These are phyloP conservation scores for Eulacestoma nigropectus DNA, from an alignment of 2,113 vertebrate genomes.

Conservation along the genomic window DNA sequence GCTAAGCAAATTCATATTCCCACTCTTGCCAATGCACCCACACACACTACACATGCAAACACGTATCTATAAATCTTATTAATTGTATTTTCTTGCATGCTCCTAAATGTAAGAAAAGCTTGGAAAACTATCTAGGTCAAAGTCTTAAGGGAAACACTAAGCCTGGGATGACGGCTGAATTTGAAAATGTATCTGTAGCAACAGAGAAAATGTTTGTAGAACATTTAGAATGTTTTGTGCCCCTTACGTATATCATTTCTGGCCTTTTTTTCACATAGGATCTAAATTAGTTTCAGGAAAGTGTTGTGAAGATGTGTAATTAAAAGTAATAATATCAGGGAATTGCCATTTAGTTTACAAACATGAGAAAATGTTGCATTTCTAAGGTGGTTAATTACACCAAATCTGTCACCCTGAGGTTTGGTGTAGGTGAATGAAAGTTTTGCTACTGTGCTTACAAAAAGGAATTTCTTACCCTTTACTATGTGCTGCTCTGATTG, in stretches of 20 bases:
- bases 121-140: neutral
- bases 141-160: neutral
- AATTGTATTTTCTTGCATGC: neutral
- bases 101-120: neutral
- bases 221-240: neutral
- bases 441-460: neutral
- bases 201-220: neutral
- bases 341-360: neutral
- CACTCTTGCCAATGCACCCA: neutral
- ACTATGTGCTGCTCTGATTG: neutral
- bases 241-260: accelerated
- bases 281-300: neutral
- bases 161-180: neutral
- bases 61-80: neutral
- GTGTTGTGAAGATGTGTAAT: neutral
- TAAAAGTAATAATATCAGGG: neutral
- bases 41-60: neutral
- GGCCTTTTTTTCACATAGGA: neutral
- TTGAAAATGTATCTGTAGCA: neutral
- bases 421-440: neutral
- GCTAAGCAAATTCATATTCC: neutral
- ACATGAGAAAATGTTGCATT: neutral
- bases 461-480: neutral
- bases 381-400: neutral
- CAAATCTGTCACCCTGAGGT: neutral